These are phyloP conservation scores for Polypterus bichir DNA, from an alignment of 2,113 vertebrate genomes.

Conservation along the genomic window DNA sequence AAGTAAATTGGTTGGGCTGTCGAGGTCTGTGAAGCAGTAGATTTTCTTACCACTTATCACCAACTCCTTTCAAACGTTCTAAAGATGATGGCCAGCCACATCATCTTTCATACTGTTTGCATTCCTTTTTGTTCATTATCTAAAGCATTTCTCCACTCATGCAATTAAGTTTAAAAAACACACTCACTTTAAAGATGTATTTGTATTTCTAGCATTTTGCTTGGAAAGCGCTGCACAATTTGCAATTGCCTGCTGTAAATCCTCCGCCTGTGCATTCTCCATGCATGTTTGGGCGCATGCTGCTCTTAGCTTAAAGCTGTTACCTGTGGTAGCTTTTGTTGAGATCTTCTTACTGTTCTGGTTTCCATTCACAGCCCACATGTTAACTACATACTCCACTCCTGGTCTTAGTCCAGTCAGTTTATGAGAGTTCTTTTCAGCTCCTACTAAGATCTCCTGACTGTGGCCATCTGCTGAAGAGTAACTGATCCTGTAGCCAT, in stretches of 20 bases:
- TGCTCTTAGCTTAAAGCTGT: not conserved
- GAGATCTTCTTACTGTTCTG: conserved; percentile 29
- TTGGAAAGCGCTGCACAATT: too few relatives aligned
- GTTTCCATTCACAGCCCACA: conserved; percentile 38
- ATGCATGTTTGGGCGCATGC: not conserved
- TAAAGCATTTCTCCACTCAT: too few relatives aligned
- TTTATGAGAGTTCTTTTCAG: conserved; percentile 16
- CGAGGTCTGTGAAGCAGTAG: conserved; percentile 21
- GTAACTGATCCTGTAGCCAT: conserved; percentile 34
- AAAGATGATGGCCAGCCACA: too few relatives aligned
- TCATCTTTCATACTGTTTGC: too few relatives aligned
- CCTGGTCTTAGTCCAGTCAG: conserved; percentile 33
- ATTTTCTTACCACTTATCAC: not conserved
- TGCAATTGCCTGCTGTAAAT: too few relatives aligned
- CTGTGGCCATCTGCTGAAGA: conserved; percentile 24
- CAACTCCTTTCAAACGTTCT: too few relatives aligned
- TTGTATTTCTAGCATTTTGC: too few relatives aligned
- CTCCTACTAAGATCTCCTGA: conserved; percentile 23
- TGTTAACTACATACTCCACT: conserved; percentile 28
- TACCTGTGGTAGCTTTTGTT: conserved; percentile 29
- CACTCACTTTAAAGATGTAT: too few relatives aligned
- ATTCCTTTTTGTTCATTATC: too few relatives aligned
- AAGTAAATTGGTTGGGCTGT: conserved; percentile 30
- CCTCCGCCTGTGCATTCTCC: too few relatives aligned
- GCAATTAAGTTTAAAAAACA: too few relatives aligned